A percentile compares a stretch with the other conserved stretches of the same genome.
phyloP scores from a whole-genome alignment of 2,113 vertebrate species.

The Catharus minimus region DNA sequence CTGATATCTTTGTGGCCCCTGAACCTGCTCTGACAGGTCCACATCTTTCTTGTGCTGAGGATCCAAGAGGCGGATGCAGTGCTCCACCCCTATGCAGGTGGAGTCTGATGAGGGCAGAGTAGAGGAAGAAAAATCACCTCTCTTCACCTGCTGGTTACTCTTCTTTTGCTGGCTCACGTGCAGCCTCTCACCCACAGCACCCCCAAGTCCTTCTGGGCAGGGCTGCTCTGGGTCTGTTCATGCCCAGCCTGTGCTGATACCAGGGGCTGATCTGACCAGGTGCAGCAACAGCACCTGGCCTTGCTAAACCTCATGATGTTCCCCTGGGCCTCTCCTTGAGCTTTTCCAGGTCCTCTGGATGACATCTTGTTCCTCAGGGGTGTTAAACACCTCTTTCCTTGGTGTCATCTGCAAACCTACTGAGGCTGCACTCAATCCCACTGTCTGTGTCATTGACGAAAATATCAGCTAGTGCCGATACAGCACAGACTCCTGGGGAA shows the following conservation, averaged over 20 bases:
- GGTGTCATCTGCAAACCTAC: neutral
- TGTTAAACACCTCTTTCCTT: neutral
- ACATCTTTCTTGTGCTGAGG: neutral
- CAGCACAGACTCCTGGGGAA: neutral
- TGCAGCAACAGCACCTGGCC: rapidly evolving
- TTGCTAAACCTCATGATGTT: neutral
- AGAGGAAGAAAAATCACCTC: neutral
- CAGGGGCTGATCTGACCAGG: rapidly evolving
- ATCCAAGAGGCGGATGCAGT: neutral
- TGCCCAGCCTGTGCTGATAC: neutral
- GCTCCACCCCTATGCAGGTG: neutral
- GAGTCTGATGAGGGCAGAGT: neutral
- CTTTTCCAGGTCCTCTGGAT: neutral
- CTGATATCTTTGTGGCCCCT: neutral
- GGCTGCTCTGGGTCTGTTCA: neutral
- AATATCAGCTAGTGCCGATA: neutral
- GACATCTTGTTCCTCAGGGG: rapidly evolving
- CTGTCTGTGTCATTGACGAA: neutral
- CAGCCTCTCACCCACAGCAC: neutral
- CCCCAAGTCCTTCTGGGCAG: neutral
- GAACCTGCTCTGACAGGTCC: neutral
- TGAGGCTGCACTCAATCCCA: neutral
- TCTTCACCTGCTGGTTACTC: neutral
- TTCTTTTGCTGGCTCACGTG: neutral
- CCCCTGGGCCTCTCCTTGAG: rapidly evolving